Evolutionary conservation across 2,888 invertebrate species (phyloP).

Genomic region (Mechanitis messenoides): DNA sequence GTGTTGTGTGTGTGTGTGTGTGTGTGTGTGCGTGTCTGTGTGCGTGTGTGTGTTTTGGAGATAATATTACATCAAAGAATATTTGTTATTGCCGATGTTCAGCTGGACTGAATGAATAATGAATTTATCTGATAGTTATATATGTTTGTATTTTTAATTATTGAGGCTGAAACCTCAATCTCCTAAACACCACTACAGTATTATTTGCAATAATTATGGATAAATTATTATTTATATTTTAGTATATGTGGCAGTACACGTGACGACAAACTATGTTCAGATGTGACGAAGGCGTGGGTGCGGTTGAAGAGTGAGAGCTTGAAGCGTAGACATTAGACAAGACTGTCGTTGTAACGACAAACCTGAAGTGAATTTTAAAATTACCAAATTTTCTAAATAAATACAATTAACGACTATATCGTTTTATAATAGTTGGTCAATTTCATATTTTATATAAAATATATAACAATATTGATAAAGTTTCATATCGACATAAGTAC

Average conservation of each 20-base stretch:
- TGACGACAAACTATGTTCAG: conserved; percentile 21
- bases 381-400: neutral
- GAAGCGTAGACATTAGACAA: conserved; percentile 14
- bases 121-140: too few species aligned
- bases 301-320: conserved; percentile 9
- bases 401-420: neutral
- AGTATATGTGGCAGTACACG: neutral
- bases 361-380: neutral
- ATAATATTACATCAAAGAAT: neutral
- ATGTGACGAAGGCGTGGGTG: conserved; percentile 21
- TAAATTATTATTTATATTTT: too few species aligned
- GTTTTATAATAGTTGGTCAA: too few species aligned
- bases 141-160: too few species aligned
- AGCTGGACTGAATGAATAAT: too few species aligned
- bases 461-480: too few species aligned
- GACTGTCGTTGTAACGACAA: conserved; percentile 1
- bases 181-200: too few species aligned
- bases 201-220: too few species aligned
- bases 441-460: too few species aligned
- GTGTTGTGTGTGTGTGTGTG: neutral
- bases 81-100: neutral
- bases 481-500: too few species aligned
- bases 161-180: too few species aligned
- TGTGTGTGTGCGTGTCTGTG: neutral
- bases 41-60: neutral